Evolutionary conservation across 2,888 invertebrate genomes (phyloP), one percentile per base, ranked within the genome.

Genomic region (Scotopteryx bipunctaria): DNA sequence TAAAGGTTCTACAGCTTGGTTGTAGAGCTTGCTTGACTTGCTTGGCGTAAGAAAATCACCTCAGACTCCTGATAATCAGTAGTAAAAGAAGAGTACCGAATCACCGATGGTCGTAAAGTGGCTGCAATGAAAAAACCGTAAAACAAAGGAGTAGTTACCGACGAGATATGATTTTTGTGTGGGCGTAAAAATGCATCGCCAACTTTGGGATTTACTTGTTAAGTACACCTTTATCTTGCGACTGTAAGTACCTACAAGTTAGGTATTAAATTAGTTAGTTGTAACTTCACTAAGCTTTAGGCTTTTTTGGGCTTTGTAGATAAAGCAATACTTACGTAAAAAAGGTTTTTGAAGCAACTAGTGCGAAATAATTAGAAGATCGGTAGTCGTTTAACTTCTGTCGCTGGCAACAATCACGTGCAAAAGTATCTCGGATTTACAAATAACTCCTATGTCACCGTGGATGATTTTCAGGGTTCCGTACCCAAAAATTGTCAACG

Each of bases 81-180:
- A 41, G 60, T 72, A 79, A 81, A 83, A 78, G 69, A 78, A 75
- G 76, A 83, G 81, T 81, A 75, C 75, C 74, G 70, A 67, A 81
- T 80, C 77, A 72, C 74, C 65, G 69, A 71, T 65, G 75, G 71
- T 84, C 86, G 83, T 89, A 86, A 89, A 87, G 75, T 76, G 80
- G 79, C 62, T 75, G 81, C 82, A 83, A 84, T 86, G 86, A 87
- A 86, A 85, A 85, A 79, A 76, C 66, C 77, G 76, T 86, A 86
- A 88, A 87, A 82, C 78, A 82, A 81, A 73, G 71, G 72, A 71
- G 73, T 75, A 27, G 9, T 27, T 11, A 72, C 73, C 69, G 72
- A 76, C 59, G 73, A 83, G 82, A 83, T 86, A 83, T 85, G 77
- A 83, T 80, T 83, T 79, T 82, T 77, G 81, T 76, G 69, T 19